phyloP scores from a whole-genome alignment of 2,888 invertebrate genomes.

The Yponomeuta cagnagella region DNA sequence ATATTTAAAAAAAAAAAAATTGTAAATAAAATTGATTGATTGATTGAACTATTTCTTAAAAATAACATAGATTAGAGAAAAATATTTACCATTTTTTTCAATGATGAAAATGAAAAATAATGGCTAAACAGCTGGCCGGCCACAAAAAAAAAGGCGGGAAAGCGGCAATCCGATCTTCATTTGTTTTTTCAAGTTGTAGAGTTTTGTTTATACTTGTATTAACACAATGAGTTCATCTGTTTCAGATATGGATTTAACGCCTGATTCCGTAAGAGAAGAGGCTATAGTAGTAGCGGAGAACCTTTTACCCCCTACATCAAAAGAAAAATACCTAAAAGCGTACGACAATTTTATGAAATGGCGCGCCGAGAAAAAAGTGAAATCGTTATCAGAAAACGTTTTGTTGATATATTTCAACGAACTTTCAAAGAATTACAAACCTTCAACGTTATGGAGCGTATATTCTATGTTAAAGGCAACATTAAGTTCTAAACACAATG shows the following conservation, averaged over 20 bases:
- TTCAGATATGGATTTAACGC: not conserved
- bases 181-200: not conserved
- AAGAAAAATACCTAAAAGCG: not conserved
- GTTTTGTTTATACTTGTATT: not conserved
- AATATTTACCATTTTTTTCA: too few relatives aligned
- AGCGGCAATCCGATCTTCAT: too few relatives aligned
- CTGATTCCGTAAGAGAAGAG: not conserved
- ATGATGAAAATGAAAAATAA: too few relatives aligned
- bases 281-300: not conserved
- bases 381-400: not conserved
- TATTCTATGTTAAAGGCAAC: slow-evolving; percentile 13
- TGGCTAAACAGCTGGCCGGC: too few relatives aligned
- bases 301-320: not conserved
- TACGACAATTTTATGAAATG: slow-evolving; percentile 6
- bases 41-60: too few relatives aligned
- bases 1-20: too few relatives aligned
- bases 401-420: slow-evolving; percentile 3
- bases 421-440: slow-evolving; percentile 2
- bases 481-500: slow-evolving; percentile 6
- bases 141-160: too few relatives aligned
- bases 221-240: not conserved
- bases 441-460: slow-evolving; percentile 2
- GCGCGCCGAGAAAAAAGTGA: not conserved
- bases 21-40: too few relatives aligned
- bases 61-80: too few relatives aligned